phyloP scores from a whole-genome alignment of 2,888 invertebrate species.

The Limnephilus lunatus region DNA sequence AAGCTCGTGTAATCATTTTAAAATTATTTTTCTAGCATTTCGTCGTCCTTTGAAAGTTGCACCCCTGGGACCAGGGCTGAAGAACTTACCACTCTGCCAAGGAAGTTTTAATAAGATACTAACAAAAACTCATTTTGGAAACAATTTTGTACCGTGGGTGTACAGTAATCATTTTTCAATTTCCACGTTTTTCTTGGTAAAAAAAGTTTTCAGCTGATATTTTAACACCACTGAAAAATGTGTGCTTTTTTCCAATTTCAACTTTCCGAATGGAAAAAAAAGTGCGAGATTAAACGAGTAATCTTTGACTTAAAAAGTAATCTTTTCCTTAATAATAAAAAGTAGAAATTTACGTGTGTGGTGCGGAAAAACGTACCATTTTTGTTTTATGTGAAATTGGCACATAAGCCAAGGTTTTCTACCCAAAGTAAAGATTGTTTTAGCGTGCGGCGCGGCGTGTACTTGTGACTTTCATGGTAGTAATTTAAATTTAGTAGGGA shows the following conservation, averaged over 20 bases:
- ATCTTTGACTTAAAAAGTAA: not conserved
- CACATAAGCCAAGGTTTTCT: not conserved
- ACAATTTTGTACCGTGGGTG: not conserved
- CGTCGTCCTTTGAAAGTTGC: not conserved
- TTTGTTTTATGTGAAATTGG: not conserved
- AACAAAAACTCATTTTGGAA: not conserved
- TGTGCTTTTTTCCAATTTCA: not conserved
- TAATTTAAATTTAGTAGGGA: not conserved
- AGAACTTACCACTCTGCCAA: not conserved
- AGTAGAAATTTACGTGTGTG: not conserved
- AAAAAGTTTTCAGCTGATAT: not conserved
- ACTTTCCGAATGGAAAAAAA: not conserved
- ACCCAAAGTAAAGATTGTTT: not conserved
- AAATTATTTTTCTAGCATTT: not conserved
- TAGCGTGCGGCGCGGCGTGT: not conserved
- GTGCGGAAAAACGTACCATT: not conserved
- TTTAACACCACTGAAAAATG: not conserved
- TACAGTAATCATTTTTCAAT: not conserved
- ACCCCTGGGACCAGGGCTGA: not conserved
- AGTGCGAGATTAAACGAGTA: not conserved
- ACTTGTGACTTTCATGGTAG: not conserved
- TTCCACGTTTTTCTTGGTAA: not conserved
- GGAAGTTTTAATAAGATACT: not conserved
- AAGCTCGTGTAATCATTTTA: not conserved
- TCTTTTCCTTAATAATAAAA: not conserved